Evolutionary conservation across 2,888 invertebrate species (phyloP).

Genomic region (Dolichomitus sp.): DNA sequence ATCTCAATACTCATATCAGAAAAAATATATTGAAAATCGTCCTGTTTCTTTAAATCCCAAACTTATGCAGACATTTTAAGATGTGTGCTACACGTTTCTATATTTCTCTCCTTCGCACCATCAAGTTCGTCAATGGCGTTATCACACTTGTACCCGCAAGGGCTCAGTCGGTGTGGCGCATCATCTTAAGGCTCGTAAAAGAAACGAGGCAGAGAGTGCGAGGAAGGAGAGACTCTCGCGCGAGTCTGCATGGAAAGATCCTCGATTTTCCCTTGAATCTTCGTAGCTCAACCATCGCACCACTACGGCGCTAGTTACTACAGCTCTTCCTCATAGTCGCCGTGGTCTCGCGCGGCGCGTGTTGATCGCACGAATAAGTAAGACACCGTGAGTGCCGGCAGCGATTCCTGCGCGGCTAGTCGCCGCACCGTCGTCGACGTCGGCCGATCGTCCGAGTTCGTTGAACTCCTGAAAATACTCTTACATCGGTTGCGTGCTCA

Average conservation of each 20-base stretch:
- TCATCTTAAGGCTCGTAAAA: constrained; percentile 42
- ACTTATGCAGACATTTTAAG: too few relatives aligned
- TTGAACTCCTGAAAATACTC: constrained; percentile 85
- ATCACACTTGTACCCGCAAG: neutral
- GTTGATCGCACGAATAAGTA: constrained; percentile 63
- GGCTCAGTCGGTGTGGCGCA: neutral
- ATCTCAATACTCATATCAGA: too few relatives aligned
- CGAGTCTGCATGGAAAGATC: constrained; percentile 49
- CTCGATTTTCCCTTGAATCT: constrained; percentile 59
- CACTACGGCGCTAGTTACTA: neutral
- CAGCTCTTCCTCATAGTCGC: constrained; percentile 25
- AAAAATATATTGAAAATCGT: too few relatives aligned
- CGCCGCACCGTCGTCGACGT: constrained; percentile 66
- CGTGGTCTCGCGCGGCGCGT: constrained; percentile 6
- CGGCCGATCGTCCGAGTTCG: constrained; percentile 76
- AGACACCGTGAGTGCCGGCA: constrained; percentile 62
- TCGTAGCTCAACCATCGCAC: neutral
- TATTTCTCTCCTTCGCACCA: neutral
- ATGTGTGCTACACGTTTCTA: neutral
- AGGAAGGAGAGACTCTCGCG: constrained; percentile 4
- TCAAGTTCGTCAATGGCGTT: neutral
- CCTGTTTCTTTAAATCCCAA: too few relatives aligned
- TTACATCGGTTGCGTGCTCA: constrained; percentile 82
- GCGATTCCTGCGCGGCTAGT: constrained; percentile 58
- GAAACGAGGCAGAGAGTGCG: constrained; percentile 52